Evolutionary conservation across 2,888 invertebrate species (phyloP).

Genomic region (Aporophyla nigra): DNA sequence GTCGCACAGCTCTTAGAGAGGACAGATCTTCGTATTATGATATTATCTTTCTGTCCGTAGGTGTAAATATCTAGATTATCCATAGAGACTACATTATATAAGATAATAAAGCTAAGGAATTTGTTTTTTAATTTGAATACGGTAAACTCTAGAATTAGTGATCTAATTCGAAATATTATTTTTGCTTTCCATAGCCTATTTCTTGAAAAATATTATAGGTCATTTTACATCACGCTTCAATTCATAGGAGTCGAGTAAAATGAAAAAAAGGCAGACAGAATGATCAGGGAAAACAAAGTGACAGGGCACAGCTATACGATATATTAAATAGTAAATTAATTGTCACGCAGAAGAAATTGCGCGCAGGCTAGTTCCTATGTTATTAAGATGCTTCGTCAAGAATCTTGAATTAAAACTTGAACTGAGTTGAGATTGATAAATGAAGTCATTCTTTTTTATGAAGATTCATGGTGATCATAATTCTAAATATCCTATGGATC

Average conservation of each 20-base stretch:
- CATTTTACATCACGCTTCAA: neutral
- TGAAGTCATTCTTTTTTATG: neutral
- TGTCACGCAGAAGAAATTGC: too few species aligned
- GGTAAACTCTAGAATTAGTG: neutral
- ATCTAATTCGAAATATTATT: too few species aligned
- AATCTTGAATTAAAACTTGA: neutral
- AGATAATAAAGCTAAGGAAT: too few species aligned
- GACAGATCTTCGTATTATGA: neutral
- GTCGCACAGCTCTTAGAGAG: neutral
- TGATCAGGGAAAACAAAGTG: neutral
- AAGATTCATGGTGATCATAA: neutral
- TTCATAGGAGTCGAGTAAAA: neutral
- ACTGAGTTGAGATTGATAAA: neutral
- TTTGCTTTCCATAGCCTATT: neutral
- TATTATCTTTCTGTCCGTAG: neutral
- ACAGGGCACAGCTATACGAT: too few species aligned
- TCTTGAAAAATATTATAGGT: neutral
- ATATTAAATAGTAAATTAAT: too few species aligned
- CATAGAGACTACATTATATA: too few species aligned
- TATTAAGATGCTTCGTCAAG: neutral
- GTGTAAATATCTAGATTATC: conserved; percentile 1
- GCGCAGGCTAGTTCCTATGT: neutral
- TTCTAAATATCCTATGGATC: neutral
- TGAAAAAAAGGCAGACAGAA: neutral
- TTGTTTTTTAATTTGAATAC: neutral